Conservation (phyloP, 2,113 vertebrate species). For the Neogale vison region DNA sequence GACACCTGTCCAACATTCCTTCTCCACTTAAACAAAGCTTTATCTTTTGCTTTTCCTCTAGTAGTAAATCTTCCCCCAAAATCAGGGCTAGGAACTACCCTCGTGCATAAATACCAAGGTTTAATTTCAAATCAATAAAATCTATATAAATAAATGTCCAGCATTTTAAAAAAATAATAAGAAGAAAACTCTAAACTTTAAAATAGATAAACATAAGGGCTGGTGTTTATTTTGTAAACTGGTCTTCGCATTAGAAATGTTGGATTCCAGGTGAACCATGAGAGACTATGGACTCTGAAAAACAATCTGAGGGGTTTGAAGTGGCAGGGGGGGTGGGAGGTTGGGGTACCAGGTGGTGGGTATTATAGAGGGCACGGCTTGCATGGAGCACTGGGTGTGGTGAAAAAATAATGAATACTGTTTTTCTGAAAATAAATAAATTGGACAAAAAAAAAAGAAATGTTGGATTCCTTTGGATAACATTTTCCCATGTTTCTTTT, state of each 20-base stretch:
- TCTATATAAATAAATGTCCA: background rate
- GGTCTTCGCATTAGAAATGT: background rate
- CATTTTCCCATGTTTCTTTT: background rate
- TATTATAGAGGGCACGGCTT: too few relatives aligned
- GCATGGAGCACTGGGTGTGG: too few relatives aligned
- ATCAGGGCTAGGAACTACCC: background rate
- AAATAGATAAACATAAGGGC: background rate
- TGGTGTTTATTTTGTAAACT: background rate
- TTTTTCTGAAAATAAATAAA: too few relatives aligned
- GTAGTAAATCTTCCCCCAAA: slow-evolving; percentile 22
- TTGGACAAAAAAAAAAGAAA: too few relatives aligned
- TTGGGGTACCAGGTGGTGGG: too few relatives aligned
- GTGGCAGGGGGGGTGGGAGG: too few relatives aligned
- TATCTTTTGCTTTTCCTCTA: background rate
- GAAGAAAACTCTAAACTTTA: background rate
- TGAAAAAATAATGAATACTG: too few relatives aligned
- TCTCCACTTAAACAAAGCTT: background rate
- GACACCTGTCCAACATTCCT: background rate
- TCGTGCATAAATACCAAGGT: background rate
- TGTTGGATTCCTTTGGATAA: background rate
- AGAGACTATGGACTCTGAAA: too few relatives aligned
- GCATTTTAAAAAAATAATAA: background rate
- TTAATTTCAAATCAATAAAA: slow-evolving; percentile 54
- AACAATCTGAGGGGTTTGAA: too few relatives aligned
- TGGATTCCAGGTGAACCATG: too few relatives aligned